Evolutionary conservation across 2,113 vertebrate genomes (phyloP), one percentile per base, ranked within the genome.

Genomic region (Pseudolaguvia tuberculata): DNA sequence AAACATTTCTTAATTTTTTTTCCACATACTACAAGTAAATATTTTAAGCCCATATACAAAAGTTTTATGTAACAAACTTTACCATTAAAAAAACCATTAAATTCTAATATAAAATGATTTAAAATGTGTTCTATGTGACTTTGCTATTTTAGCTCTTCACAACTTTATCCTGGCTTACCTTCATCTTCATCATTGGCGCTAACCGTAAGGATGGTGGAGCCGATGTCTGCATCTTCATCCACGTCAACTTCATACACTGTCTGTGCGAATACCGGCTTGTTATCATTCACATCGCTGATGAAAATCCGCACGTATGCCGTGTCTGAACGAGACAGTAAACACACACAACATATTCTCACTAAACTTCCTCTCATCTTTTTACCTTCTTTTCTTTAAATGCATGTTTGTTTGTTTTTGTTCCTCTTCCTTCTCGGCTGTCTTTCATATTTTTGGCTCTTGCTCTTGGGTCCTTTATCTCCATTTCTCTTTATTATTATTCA

Each of bases 221-320:
- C 93, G 3, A 94, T 89, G 0, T 94, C 93, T 29, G 91, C 93
- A 52, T 94, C 92, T 84, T 96, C 94, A 17, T 90, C 90, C 76
- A 93, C 90, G 42, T 86, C 90, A 1, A 92, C 91, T 83, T 94
- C 90, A 66, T 94, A 95, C 58, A 90, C 81, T 0, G 82, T 74
- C 74, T 88, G 92, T 20, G 88, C 84, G 58, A 94, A 97, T 14
- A 88, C 70, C 0, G 93, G 93, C 86, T 92, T 93, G 92, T 96
- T 96, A 85, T 95, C 94, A 50, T 94, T 95, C 78, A 94, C 89
- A 3, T 95, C 94, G 0, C 90, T 94, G 90, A 96, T 89, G 76
- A 93, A 93, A 78, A 96, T 56, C 0, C 87, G 91, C 78, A 94
- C 92, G 1, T 92, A 93, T 25, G 92, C 92, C 0, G 91, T 93